Evolutionary conservation across 2,888 invertebrate genomes (phyloP), one percentile per base, ranked within the genome.

Genomic region (Blastobasis adustella): DNA sequence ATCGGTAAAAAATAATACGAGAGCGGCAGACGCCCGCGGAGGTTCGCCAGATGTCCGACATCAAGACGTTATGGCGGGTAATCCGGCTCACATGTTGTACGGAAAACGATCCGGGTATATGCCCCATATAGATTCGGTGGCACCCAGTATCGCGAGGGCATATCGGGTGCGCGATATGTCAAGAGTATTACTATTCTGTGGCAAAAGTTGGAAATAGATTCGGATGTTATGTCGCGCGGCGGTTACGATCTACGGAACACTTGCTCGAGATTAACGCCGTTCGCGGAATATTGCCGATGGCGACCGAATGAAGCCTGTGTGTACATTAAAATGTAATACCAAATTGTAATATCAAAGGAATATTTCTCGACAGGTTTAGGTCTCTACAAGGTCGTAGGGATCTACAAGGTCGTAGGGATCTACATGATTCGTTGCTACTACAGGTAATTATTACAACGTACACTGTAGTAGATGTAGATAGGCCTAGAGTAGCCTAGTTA

Each of bases 61-160:
- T 85, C 79, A 82, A 84, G 86, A 83, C 81, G 78, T 85, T 81
- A 82, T 71, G 62, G 79, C 69, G 76, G 76, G 79, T 78, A 79
- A 84, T 82, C 79, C 79, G 69, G 70, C 64, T 79, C 79, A 74
- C 70, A 71, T 77, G 76, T 69, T 67, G 66, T 61, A 73, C 66
- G 70, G 70, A 75, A 81, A 82, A 78, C 74, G 74, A 76, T 76
- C 73, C 23, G 71, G 63, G 65, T 53, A 47, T 53, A 55, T 58
- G 58, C 60, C 58, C 54, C 55, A 54, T 52, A 53, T 51, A 54
- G 53, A 56, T 47, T 52, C 23, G 45, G 47, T 47, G 50, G 42
- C 47, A 46, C 49, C 51, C 49, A 50, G 52, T 49, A 44, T 48
- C 47, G 45, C 47, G 47, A 23, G 23, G 47, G 53, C 58, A 58